Base-by-base conservation (phyloP, 2,888 invertebrate genomes). In the Onchidella celtica region DNA sequence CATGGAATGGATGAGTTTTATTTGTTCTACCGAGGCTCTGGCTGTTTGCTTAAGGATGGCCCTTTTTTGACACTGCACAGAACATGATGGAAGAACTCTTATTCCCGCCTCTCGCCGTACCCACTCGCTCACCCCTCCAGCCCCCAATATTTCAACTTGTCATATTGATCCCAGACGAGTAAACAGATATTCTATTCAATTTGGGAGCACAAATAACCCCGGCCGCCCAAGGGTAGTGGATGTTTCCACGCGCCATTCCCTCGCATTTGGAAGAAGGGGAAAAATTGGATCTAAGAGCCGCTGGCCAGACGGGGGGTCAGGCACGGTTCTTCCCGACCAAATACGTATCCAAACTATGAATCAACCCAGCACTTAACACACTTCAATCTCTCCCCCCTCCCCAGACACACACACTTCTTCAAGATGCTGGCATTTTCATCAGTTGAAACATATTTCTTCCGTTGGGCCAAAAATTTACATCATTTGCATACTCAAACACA, bases 101-200 rank as follows among this genome's bases (percentile, higher is more conserved):
- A 1, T n/a, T 47, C 9, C 47, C 47, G 47, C 9, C 55, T 4
- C 70, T n/a, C 59, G 24, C 61, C 73, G 3, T n/a, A 14, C 57
- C 29, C 21, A 24, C 24, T 14, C 17, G 73, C n/a, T 59, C 24
- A 11, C 34, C 36, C 27, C 3, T 9, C 34, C 36, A 21, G 57
- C 59, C 57, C 77, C 34, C 34, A 38, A 65, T 66, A 66, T 76
- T 68, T 66, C 66, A 57, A 77, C 68, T 68, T 68, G 77, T 77
- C 68, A 55, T 77, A 74, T 74, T 80, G 74, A 80, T 74, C 59
- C 36, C 21, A 21, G 14, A 27, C 57, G 68, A 59, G 80, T 69
- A 74, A 80, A 80, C 80, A 80, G 69, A 80, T 59, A 80, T 75
- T 74, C 74, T 73, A 68, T 80, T 74, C 80, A 80, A 80, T 80